Evolutionary conservation across 2,113 vertebrate genomes (phyloP).

Genomic region (Cryptoleucopteryx plumbea): DNA sequence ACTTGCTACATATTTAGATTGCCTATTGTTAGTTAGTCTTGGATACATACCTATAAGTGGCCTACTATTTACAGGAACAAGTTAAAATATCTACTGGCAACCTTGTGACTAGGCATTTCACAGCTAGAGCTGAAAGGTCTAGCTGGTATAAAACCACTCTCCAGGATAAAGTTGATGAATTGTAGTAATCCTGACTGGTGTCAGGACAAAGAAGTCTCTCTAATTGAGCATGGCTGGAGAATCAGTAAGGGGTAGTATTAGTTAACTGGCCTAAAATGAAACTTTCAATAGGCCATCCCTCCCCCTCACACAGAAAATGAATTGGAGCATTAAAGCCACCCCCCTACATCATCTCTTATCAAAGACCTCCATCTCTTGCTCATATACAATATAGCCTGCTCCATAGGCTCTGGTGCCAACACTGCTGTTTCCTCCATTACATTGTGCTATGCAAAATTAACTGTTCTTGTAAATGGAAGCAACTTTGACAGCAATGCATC

Average conservation of each 20-base stretch:
- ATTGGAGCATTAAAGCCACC: conserved; percentile 47
- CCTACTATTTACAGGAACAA: neutral
- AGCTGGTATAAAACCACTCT: conserved; percentile 20
- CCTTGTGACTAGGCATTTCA: neutral
- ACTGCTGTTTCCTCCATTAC: neutral
- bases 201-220: conserved; percentile 48
- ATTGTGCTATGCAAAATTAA: neutral
- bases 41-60: neutral
- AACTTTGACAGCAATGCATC: neutral
- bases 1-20: neutral
- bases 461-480: neutral
- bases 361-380: conserved; percentile 42
- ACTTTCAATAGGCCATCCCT: conserved; percentile 42
- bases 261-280: conserved; percentile 57
- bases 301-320: conserved; percentile 48
- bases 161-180: conserved; percentile 50
- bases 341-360: conserved; percentile 18
- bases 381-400: neutral
- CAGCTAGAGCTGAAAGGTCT: conserved; percentile 4
- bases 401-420: neutral
- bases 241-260: conserved; percentile 58
- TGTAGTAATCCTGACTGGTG: conserved; percentile 56
- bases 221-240: conserved; percentile 56
- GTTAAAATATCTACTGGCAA: neutral
- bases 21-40: neutral